These are phyloP conservation scores for Lysandra coridon DNA, from an alignment of 2,888 invertebrate genomes.

Conservation along the genomic window DNA sequence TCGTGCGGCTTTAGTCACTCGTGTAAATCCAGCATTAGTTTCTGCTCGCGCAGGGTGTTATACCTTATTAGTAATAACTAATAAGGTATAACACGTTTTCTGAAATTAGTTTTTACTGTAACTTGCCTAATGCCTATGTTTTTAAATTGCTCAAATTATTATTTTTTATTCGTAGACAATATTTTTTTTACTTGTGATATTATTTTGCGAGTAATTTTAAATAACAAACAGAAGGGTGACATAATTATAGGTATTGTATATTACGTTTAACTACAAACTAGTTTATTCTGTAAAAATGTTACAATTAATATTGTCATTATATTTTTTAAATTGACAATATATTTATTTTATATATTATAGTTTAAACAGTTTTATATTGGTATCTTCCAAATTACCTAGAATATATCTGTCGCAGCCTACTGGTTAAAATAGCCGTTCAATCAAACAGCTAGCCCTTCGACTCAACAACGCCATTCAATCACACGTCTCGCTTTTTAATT, in stretches of 20 bases:
- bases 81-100: neutral
- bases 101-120: neutral
- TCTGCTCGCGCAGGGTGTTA: too few relatives aligned
- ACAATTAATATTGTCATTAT: neutral
- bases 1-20: too few relatives aligned
- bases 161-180: neutral
- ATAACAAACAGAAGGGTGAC: neutral
- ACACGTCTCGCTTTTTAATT: too few relatives aligned
- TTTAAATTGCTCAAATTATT: neutral
- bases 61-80: neutral
- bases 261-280: neutral
- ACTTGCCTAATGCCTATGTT: neutral
- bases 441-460: too few relatives aligned
- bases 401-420: too few relatives aligned
- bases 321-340: neutral
- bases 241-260: neutral
- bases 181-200: neutral
- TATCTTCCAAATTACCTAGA: neutral
- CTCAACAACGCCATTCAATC: too few relatives aligned
- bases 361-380: neutral
- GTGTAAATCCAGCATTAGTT: too few relatives aligned
- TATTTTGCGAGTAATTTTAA: neutral
- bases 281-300: neutral
- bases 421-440: too few relatives aligned
- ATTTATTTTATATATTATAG: too few relatives aligned